Percentiles rank a stretch among this genome's conserved stretches.
phyloP scores from a whole-genome alignment of 1,140 invertebrate genomes.

The Zaprionus gabonicus region DNA sequence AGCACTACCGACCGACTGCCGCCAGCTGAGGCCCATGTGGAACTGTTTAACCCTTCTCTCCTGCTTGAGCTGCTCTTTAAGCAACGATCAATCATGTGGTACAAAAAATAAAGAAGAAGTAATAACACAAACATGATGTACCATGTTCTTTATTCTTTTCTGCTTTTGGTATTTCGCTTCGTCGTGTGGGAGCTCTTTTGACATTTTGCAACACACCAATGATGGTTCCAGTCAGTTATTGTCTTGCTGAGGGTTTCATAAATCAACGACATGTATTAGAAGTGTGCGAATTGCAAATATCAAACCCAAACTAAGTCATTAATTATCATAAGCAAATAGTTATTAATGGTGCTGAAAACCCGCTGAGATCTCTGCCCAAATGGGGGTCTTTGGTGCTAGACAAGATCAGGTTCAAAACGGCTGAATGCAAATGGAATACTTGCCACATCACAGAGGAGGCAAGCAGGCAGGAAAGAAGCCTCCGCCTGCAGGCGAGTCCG shows the following conservation, averaged over 20 bases:
- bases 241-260: conserved; percentile 37
- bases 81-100: conserved; percentile 73
- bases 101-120: conserved; percentile 27
- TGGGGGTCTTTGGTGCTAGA: conserved; percentile 23
- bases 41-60: conserved; percentile 65
- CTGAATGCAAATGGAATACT: conserved; percentile 46
- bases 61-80: conserved; percentile 61
- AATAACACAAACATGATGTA: conserved; percentile 4
- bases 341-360: conserved; percentile 37
- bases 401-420: background rate
- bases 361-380: conserved; percentile 8
- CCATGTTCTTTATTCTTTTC: conserved; percentile 21
- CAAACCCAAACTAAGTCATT: conserved; percentile 17
- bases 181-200: conserved; percentile 45
- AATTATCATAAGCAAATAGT: conserved; percentile 25
- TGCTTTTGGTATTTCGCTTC: background rate
- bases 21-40: conserved; percentile 57
- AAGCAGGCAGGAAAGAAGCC: no score
- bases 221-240: conserved; percentile 11
- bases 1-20: background rate
- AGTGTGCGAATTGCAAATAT: conserved; percentile 12
- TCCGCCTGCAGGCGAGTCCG: conserved; percentile 7
- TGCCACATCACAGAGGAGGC: conserved; percentile 55
- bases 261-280: conserved; percentile 34
- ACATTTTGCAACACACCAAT: conserved; percentile 41